Base-by-base conservation (phyloP, 2,797 vertebrate genomes). In the Acestrorhynchus altus region DNA sequence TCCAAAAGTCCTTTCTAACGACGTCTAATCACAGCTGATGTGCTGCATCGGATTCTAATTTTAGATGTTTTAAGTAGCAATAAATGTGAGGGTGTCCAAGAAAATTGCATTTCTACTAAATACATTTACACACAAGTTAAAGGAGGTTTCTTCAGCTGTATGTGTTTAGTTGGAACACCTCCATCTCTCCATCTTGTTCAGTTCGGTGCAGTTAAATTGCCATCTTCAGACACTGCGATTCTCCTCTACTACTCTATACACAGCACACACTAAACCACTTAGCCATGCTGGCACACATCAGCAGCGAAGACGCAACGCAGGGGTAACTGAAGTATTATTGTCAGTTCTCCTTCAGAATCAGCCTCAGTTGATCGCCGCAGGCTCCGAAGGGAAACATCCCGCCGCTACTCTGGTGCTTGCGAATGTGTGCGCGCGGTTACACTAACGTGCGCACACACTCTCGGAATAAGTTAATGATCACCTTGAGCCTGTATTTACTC, bases 401-500 rank as follows among this genome's bases (percentile, higher is more conserved):
- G 31, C 28, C 3, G 15, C 22, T 67, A 9, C 44, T 18, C 13
- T 24, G 11, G 44, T 47, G 7, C 66, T 52, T n/a, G 31, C n/a
- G 35, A 70, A 77, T 71, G 52, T 10, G 11, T 61, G 75, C 46
- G 35, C 40, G 28, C 74, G 42, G 39, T 54, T 64, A 74, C n/a
- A 26, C 57, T 63, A 24, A 72, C 49, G 56, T 83, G 85, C 73
- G 83, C 83, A 52, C 22, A 85, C 83, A 86, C 7, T 35, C 75
- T 2, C 31, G 79, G 78, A 61, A 51, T n/a, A 46, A 42, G 72
- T 78, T 75, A 81, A 81, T 78, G 75, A 81, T 83, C 78, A 77
- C 59, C 71, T 20, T 60, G 72, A 63, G 80, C 64, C 39, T 80
- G 63, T 78, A 65, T 86, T 60, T 79, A 67, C 74, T 66, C 73